Evolutionary conservation across 2,797 vertebrate species (phyloP), one percentile per base, ranked within the genome.

Genomic region (Craterocephalus amniculus): DNA sequence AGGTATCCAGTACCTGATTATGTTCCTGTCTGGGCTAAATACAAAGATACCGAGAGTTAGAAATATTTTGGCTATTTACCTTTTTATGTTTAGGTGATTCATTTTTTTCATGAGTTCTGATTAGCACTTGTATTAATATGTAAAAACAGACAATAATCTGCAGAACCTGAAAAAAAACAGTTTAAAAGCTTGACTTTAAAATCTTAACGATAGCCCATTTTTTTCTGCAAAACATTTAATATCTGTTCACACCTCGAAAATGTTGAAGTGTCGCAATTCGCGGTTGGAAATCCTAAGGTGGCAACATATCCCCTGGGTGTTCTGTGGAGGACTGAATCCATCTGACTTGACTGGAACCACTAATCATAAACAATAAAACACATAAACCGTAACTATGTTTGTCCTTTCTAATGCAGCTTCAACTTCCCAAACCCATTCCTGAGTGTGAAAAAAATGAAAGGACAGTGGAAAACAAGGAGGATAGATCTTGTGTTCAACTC

Each of bases 41-140:
- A 62, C 27, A 18, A 62, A 5, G 11, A 55, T 20, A 65, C 38
- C 52, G 22, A 67, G 22, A 67, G 54, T 36, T 45, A 35, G 32
- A 12, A 20, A 58, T 55, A 52, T 11, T 81, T 68, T 43, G 45
- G 27, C 58, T 6, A 4, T 20, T 26, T 63, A 32, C 31, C n/a
- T n/a, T n/a, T 32, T 3, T 32, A 61, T 70, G 64, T 81, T 81
- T 70, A 82, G 0, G 52, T 74, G 62, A 27, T 38, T 58, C 58
- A 36, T 36, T 9, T 34, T 40, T 32, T 38, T 40, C 18, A 40
- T 40, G 3, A 40, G 38, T 40, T 40, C 14, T 40, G 38, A 16
- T 16, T 3, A 40, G 38, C 38, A 18, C 38, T 40, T 8, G 1
- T 2, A 36, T 4, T 40, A 40, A 40, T 4, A 40, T 40, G 38